These are phyloP conservation scores for Lophochroa leadbeateri DNA, from an alignment of 2,113 vertebrate genomes.

Conservation along the genomic window DNA sequence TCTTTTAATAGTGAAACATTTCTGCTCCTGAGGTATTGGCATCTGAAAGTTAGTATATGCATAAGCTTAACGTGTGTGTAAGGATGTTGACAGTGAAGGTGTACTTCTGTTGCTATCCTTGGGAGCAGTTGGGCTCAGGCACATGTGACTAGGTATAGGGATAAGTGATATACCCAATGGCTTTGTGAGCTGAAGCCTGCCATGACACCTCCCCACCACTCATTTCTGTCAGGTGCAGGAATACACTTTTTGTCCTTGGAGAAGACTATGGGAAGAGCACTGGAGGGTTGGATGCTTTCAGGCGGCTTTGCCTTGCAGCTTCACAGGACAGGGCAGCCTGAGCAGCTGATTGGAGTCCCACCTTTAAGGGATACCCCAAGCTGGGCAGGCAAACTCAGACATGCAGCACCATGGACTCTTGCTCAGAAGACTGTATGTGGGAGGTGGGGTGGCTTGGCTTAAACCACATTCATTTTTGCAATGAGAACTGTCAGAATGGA, in stretches of 20 bases:
- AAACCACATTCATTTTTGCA: not conserved
- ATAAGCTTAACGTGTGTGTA: not conserved
- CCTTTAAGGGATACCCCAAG: not conserved
- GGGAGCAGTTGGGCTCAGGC: not conserved
- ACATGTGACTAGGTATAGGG: not conserved
- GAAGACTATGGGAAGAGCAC: not conserved
- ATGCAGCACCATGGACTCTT: rapidly evolving
- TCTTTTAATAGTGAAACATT: not conserved
- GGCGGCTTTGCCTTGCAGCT: not conserved
- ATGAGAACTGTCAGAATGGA: not conserved
- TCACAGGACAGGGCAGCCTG: not conserved
- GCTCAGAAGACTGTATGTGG: not conserved
- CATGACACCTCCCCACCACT: not conserved
- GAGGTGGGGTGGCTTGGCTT: not conserved
- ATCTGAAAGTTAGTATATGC: not conserved
- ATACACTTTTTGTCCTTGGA: not conserved
- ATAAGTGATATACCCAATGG: not conserved
- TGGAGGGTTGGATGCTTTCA: not conserved
- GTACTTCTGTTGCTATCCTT: not conserved
- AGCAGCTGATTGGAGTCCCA: not conserved
- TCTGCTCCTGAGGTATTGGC: not conserved
- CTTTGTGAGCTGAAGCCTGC: not conserved
- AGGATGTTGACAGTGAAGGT: not conserved
- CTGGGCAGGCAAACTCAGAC: not conserved
- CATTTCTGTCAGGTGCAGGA: not conserved